Evolutionary conservation across 2,888 invertebrate species (phyloP), one percentile per base, ranked within the genome.

Genomic region (Folsomia manolachei): DNA sequence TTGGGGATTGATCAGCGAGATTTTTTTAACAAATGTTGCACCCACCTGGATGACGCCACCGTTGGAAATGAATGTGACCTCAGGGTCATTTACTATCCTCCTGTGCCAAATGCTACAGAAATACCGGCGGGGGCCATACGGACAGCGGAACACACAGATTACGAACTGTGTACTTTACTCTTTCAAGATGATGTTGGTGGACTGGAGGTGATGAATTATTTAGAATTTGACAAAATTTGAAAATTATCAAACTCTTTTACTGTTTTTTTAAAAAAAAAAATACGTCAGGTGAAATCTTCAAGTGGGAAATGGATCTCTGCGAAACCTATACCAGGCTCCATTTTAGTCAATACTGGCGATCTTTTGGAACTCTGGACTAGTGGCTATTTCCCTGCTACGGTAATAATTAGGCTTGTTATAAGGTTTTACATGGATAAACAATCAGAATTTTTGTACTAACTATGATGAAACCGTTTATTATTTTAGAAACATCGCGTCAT

Each of bases 111-210:
- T 67, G 82, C 82, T 52, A 78, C 75, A 52, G 72, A 82, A 67
- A 82, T 83, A 14, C 82, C 81, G 65, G 82, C 84, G 75, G 86
- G 84, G 77, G 86, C 86, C 84, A 88, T 89, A 56, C 87, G 90
- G 53, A 90, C 90, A 82, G 90, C 89, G 1, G 89, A 90, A 0
- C 91, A 91, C 82, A 88, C 89, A 25, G 92, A 92, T 83, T 89
- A 89, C 78, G 91, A 91, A 76, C 90, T 91, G 64, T 89, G 92
- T 82, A 91, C 91, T 19, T 85, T 92, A 74, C 85, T 91, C 61
- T 87, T 90, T 52, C 86, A 87, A 82, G 91, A 92, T 82, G 88
- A 89, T 56, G 90, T 91, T 80, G 91, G 91, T 19, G 92, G 92
- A 1, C 85, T 92, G 11, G 89, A 90, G 87, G 88, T 56, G 19